Percentiles rank a stretch among this genome's conserved stretches.
Conservation (phyloP, 2,888 invertebrate species). For the Tetragonula carbonaria region DNA sequence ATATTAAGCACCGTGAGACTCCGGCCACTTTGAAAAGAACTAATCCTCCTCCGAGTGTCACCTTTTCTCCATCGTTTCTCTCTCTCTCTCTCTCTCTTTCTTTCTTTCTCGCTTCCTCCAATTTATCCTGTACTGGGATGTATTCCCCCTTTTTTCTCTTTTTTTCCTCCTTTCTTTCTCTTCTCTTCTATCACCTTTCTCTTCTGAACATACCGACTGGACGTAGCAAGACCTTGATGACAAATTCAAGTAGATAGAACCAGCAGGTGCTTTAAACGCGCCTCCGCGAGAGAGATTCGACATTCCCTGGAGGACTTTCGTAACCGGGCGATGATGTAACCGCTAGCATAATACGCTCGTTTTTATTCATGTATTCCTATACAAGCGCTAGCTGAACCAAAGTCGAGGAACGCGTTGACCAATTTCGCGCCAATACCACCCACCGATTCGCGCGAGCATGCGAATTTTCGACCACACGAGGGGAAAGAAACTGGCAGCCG, state of each 20-base stretch:
- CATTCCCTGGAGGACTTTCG: constrained; percentile 45
- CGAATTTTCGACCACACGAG: neutral
- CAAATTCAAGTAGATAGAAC: constrained; percentile 46
- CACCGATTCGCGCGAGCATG: neutral
- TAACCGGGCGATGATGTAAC: constrained; percentile 43
- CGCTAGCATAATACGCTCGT: constrained; percentile 34
- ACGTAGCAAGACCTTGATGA: constrained; percentile 55
- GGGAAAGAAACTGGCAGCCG: neutral
- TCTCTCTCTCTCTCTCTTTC: neutral
- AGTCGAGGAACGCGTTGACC: constrained; percentile 20
- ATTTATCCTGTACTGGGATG: neutral
- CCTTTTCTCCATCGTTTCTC: constrained; percentile 35
- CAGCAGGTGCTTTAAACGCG: constrained; percentile 43
- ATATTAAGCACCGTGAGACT: constrained; percentile 78
- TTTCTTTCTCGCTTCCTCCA: neutral
- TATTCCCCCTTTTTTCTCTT: neutral
- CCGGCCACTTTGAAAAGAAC: constrained; percentile 55
- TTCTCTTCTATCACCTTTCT: neutral
- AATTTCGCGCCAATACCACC: constrained; percentile 8
- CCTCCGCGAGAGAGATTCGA: constrained; percentile 28
- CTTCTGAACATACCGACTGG: neutral
- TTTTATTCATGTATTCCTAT: constrained; percentile 53
- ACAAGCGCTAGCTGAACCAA: constrained; percentile 9
- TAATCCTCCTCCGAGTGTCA: constrained; percentile 70
- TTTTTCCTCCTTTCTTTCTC: neutral